Conservation (phyloP, 2,113 vertebrate genomes). For the Pseudopipra pipra region DNA sequence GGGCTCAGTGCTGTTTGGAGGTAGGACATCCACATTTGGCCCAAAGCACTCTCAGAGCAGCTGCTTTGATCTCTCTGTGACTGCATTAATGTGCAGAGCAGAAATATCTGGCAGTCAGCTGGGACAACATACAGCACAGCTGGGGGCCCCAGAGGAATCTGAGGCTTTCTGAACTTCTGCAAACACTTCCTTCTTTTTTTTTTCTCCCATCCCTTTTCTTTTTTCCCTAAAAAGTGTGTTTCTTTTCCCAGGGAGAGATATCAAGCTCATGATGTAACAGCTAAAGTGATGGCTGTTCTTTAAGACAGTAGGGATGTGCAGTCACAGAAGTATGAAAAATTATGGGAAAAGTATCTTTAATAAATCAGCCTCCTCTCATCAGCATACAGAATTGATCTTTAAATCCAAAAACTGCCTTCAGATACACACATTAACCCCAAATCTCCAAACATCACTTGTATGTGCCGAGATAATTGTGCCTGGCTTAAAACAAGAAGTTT, state of each 20-base stretch:
- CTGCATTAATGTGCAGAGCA: neutral
- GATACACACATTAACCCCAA: neutral
- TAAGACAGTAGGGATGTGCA: neutral
- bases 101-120: conserved; percentile 39
- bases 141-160: conserved; percentile 46
- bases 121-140: conserved; percentile 55
- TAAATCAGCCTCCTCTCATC: neutral
- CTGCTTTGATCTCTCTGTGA: neutral
- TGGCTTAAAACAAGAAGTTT: neutral
- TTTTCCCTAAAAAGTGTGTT: conserved; percentile 29
- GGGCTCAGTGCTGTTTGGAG: neutral
- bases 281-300: neutral
- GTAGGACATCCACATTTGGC: neutral
- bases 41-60: neutral
- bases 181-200: neutral
- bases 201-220: neutral
- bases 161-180: neutral
- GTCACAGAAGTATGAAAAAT: neutral
- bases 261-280: neutral
- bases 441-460: neutral
- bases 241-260: conserved; percentile 31
- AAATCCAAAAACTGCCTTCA: neutral
- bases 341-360: neutral
- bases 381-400: neutral
- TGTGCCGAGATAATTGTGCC: neutral